These are phyloP conservation scores for Nesogale talazaci DNA, from an alignment of 2,113 vertebrate species.

Conservation along the genomic window DNA sequence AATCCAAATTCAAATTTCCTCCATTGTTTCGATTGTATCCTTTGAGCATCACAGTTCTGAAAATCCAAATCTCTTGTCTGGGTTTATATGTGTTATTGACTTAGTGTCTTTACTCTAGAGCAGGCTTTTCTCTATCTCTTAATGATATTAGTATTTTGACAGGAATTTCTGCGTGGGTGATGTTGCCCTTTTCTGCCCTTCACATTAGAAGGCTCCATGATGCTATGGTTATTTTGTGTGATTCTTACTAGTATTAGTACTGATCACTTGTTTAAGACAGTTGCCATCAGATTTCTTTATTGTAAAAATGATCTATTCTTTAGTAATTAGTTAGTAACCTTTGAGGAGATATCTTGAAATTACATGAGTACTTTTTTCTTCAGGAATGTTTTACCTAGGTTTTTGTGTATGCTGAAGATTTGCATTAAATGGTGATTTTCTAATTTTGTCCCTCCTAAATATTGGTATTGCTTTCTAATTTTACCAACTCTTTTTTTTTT, in stretches of 20 bases:
- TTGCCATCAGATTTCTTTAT: not conserved
- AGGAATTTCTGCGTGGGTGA: not conserved
- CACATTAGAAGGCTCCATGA: not conserved
- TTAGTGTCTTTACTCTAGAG: not conserved
- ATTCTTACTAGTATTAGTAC: conserved; percentile 3
- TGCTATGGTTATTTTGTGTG: not conserved
- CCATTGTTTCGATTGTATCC: not conserved
- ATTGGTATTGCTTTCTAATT: not conserved
- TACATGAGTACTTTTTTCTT: not conserved
- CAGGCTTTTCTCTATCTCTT: not conserved
- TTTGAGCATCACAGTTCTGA: not conserved
- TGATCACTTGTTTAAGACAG: not conserved
- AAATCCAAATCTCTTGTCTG: not conserved
- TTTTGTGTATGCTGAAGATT: conserved; percentile 15
- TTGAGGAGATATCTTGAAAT: not conserved
- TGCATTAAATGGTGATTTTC: not conserved
- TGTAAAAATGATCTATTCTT: conserved; percentile 19
- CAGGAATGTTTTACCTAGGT: not conserved
- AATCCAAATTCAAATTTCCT: conserved; percentile 14
- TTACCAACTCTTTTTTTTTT: not conserved
- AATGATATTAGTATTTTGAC: not conserved
- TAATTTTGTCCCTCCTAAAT: not conserved
- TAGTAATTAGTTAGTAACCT: not conserved
- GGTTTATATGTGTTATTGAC: not conserved
- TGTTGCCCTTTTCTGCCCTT: not conserved